Evolutionary conservation across 2,797 vertebrate species (phyloP).

Genomic region (Falco columbarius): DNA sequence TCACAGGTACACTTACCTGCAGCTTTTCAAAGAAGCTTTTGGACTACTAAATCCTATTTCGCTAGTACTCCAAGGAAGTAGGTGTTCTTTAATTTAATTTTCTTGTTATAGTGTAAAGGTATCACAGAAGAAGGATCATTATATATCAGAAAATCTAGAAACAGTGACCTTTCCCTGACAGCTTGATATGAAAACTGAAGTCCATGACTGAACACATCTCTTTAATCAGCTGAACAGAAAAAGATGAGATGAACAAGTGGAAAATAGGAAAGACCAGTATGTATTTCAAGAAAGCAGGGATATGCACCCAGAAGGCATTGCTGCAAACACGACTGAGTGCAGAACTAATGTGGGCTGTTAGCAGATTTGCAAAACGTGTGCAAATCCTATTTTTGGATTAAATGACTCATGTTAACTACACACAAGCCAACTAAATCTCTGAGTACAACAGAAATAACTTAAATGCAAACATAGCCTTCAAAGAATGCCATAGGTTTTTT

Average conservation of each 20-base stretch:
- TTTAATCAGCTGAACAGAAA: slow-evolving; percentile 18
- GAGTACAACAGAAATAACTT: background rate
- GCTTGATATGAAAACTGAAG: background rate
- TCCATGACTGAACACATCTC: background rate
- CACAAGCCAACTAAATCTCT: background rate
- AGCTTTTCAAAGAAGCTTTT: background rate
- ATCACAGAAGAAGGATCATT: background rate
- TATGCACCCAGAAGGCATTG: background rate
- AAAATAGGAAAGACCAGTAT: background rate
- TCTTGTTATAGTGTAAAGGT: background rate
- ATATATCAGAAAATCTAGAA: background rate
- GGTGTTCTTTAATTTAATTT: background rate
- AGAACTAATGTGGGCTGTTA: slow-evolving; percentile 16
- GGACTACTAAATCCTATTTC: background rate
- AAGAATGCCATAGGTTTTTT: background rate
- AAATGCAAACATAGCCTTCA: background rate
- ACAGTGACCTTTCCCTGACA: background rate
- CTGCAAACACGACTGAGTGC: background rate
- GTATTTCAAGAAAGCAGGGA: background rate
- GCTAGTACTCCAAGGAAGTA: background rate
- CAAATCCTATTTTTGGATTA: slow-evolving; percentile 63
- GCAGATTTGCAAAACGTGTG: slow-evolving; percentile 27
- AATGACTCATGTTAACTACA: slow-evolving; percentile 41
- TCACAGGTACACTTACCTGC: background rate
- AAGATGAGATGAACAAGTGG: background rate